phyloP scores from a whole-genome alignment of 2,888 invertebrate species.

The Drosophila antonietae region DNA sequence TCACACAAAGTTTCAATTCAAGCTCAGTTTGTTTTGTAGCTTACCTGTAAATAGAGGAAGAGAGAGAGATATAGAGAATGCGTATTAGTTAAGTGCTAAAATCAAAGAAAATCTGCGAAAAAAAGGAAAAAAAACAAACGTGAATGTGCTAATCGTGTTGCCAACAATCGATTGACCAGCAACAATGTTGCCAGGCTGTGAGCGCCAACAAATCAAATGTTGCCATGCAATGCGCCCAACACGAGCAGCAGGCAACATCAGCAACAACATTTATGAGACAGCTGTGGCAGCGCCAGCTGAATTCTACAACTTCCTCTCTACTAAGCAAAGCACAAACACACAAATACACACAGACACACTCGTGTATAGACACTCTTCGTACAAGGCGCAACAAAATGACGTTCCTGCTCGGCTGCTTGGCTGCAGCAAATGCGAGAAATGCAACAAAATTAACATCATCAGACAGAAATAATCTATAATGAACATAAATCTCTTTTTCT shows the following conservation, averaged over 20 bases:
- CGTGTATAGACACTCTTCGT: conserved; percentile 6
- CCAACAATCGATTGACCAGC: conserved; percentile 57
- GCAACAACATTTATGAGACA: conserved; percentile 74
- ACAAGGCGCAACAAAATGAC: conserved; percentile 42
- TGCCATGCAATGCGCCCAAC: conserved; percentile 59
- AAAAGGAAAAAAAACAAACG: conserved; percentile 11
- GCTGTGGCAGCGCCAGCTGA: conserved; percentile 65
- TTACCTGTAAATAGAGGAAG: conserved; percentile 52
- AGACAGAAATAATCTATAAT: conserved; percentile 81
- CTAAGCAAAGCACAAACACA: conserved; percentile 33
- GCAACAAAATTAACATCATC: conserved; percentile 80
- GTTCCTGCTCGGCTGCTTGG: conserved; percentile 20
- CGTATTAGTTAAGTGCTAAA: conserved; percentile 17
- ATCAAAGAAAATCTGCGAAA: conserved; percentile 15
- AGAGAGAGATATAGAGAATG: conserved; percentile 1
- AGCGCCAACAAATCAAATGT: conserved; percentile 73
- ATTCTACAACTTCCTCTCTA: conserved; percentile 57
- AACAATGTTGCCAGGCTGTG: conserved; percentile 72
- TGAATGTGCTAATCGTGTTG: conserved; percentile 46
- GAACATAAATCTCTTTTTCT: conserved; percentile 77
- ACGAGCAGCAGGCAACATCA: conserved; percentile 37
- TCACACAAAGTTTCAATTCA: conserved; percentile 52
- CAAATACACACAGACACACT: conserved; percentile 24
- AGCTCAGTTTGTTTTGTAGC: conserved; percentile 47
- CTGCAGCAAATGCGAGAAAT: conserved; percentile 77